Evolutionary conservation across 2,888 invertebrate species (phyloP).

Genomic region (Amblyjoppa proteus): DNA sequence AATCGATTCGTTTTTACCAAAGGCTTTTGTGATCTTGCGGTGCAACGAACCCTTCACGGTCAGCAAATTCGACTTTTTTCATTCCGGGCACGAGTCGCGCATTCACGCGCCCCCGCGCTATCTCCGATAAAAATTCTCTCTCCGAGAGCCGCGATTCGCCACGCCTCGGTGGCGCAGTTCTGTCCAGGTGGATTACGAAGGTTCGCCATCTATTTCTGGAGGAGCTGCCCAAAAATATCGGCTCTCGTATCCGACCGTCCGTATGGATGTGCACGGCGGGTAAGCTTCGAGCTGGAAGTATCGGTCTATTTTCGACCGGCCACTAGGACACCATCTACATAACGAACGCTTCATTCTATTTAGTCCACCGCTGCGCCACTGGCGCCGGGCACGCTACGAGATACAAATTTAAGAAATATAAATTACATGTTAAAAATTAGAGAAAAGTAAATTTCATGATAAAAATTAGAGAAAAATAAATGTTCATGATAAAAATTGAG

Average conservation of each 20-base stretch:
- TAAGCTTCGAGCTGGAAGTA: slow-evolving; percentile 76
- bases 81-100: background rate
- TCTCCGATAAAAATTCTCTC: slow-evolving; percentile 1
- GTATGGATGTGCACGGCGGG: slow-evolving; percentile 30
- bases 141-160: slow-evolving; percentile 28
- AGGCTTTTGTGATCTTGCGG: background rate
- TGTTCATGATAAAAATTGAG: background rate
- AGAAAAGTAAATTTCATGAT: background rate
- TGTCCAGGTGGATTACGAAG: slow-evolving; percentile 68
- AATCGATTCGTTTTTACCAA: background rate
- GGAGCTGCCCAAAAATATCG: slow-evolving; percentile 77
- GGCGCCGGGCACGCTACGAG: slow-evolving; percentile 18
- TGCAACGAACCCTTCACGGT: slow-evolving; percentile 4
- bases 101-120: background rate
- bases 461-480: background rate
- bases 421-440: background rate
- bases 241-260: slow-evolving; percentile 44
- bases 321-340: slow-evolving; percentile 72
- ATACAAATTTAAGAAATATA: background rate
- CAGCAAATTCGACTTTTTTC: slow-evolving; percentile 26
- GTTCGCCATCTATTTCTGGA: slow-evolving; percentile 75
- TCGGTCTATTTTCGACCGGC: slow-evolving; percentile 79
- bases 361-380: slow-evolving; percentile 33
- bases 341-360: slow-evolving; percentile 57
- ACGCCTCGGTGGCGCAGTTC: slow-evolving; percentile 57